Percentiles rank a stretch among this genome's conserved stretches.
These are phyloP conservation scores for Monopterus albus DNA, from an alignment of 2,113 vertebrate genomes.

Conservation along the genomic window DNA sequence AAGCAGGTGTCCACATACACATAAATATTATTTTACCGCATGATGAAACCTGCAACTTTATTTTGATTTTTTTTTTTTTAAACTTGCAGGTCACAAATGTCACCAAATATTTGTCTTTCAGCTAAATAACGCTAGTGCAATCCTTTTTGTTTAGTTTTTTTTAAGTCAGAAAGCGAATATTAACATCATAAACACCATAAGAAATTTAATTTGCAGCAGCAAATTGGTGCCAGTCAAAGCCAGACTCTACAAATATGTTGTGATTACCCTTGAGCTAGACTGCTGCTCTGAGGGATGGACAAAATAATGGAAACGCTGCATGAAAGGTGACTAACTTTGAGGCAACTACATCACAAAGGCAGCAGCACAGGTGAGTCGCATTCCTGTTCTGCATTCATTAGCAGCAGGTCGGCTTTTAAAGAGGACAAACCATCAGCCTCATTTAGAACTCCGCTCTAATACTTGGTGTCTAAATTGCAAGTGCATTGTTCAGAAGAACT, in stretches of 20 bases:
- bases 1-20: not conserved
- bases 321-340: conserved; percentile 22
- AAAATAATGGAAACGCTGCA: conserved; percentile 16
- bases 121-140: conserved; percentile 4
- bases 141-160: conserved; percentile 15
- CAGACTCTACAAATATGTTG: conserved; percentile 13
- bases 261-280: conserved; percentile 35
- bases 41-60: conserved; percentile 32
- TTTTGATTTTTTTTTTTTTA: no score
- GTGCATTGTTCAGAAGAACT: not conserved
- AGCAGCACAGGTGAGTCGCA: conserved; percentile 9
- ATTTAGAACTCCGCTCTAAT: not conserved
- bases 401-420: not conserved
- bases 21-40: not conserved
- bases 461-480: not conserved
- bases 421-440: not conserved
- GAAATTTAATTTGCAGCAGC: conserved; percentile 4
- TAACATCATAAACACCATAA: conserved; percentile 27
- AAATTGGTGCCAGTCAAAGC: conserved; percentile 29
- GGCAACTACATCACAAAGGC: conserved; percentile 22
- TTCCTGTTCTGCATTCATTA: conserved; percentile 9
- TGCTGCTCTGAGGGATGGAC: conserved; percentile 14
- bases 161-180: not conserved
- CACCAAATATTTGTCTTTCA: conserved; percentile 5
- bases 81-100: no score